Conservation (phyloP, 2,113 vertebrate genomes). For the Emydocephalus ijimae region DNA sequence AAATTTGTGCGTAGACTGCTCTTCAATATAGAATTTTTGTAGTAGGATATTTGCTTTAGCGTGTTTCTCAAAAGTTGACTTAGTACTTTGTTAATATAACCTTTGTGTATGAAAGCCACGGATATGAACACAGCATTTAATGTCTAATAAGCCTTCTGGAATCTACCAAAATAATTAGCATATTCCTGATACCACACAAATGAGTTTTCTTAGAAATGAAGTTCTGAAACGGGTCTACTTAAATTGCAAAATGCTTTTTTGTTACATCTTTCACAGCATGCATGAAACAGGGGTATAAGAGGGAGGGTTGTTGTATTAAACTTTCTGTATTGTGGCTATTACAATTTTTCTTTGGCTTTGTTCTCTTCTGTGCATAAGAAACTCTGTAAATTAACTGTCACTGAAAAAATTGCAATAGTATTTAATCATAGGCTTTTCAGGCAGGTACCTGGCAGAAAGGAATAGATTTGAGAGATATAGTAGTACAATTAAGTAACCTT, state of each 20-base stretch:
- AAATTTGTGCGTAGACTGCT: background rate
- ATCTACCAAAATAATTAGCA: background rate
- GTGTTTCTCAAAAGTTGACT: background rate
- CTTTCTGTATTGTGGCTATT: conserved; percentile 1
- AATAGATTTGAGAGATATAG: background rate
- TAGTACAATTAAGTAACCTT: background rate
- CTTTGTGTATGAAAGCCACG: background rate
- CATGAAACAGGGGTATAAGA: background rate
- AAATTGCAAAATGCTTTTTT: background rate
- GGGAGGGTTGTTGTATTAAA: background rate
- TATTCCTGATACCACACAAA: background rate
- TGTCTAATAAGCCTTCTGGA: background rate
- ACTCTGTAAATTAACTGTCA: background rate
- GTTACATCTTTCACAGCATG: conserved; percentile 8
- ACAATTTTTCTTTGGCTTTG: background rate
- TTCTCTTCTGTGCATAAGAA: background rate
- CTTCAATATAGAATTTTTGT: background rate
- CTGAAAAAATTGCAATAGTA: background rate
- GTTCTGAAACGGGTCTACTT: background rate
- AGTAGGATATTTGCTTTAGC: background rate
- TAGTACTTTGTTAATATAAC: background rate
- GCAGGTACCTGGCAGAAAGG: background rate
- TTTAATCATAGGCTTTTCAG: background rate
- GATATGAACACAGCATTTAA: background rate
- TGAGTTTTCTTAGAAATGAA: background rate